These are phyloP conservation scores for Rhinoptilus africanus DNA, from an alignment of 2,113 vertebrate species.

Conservation along the genomic window DNA sequence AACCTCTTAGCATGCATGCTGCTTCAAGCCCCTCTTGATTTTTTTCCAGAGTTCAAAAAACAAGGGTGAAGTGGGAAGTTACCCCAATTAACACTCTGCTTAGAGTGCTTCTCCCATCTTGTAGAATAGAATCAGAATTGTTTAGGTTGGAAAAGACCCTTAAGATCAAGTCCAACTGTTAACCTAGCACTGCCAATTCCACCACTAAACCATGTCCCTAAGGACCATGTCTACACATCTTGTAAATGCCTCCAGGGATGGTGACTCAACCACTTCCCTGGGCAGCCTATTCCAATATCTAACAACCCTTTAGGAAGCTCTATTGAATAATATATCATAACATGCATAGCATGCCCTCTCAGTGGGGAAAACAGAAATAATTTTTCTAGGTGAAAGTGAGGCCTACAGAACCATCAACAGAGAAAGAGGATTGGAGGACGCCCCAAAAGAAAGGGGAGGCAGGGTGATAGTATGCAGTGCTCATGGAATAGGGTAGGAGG, in stretches of 20 bases:
- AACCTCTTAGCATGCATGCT: not conserved
- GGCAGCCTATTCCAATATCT: not conserved
- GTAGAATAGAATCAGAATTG: not conserved
- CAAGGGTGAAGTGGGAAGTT: not conserved
- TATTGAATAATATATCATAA: not conserved
- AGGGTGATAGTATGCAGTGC: not conserved
- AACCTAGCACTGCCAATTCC: not conserved
- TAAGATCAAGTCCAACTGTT: not conserved
- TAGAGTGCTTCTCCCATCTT: not conserved
- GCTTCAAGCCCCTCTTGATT: not conserved
- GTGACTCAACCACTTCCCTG: not conserved
- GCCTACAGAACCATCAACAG: not conserved
- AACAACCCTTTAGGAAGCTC: not conserved
- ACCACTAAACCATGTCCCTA: not conserved
- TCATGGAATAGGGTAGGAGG: not conserved
- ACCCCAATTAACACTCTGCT: not conserved
- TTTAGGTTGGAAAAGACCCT: not conserved
- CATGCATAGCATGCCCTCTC: not conserved
- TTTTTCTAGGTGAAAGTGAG: not conserved
- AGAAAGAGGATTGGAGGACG: not conserved
- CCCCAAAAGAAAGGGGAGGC: not conserved
- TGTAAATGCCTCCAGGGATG: not conserved
- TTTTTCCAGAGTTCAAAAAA: not conserved
- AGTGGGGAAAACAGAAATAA: not conserved
- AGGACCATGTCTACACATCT: not conserved